Evolutionary conservation across 2,888 invertebrate genomes (phyloP).

Genomic region (Eubasilissa splendida): DNA sequence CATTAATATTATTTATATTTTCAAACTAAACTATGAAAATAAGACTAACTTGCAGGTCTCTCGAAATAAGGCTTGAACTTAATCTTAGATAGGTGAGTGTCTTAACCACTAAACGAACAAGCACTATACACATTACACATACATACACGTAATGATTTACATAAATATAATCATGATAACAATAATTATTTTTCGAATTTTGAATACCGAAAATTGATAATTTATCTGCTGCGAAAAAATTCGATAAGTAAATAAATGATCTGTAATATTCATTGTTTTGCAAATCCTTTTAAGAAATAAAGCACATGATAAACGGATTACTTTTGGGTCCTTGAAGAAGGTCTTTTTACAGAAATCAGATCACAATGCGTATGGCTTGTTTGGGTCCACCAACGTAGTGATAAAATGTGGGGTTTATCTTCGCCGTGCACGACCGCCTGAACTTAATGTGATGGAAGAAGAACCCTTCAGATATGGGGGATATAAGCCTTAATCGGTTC

Average conservation of each 20-base stretch:
- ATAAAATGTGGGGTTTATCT: constrained; percentile 22
- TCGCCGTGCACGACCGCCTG: constrained; percentile 12
- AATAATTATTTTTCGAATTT: neutral
- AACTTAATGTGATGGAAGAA: constrained; percentile 16
- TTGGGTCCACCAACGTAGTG: constrained; percentile 6
- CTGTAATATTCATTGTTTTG: too few relatives aligned
- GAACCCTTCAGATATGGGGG: constrained; percentile 6
- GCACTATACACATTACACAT: too few relatives aligned
- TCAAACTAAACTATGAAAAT: too few relatives aligned
- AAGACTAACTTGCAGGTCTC: too few relatives aligned
- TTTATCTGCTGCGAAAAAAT: too few relatives aligned
- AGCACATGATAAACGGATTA: constrained; percentile 9
- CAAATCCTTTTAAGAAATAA: constrained; percentile 2
- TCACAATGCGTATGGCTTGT: constrained; percentile 7
- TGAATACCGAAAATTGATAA: too few relatives aligned
- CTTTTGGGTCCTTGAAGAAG: constrained; percentile 12
- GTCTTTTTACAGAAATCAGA: constrained; percentile 2
- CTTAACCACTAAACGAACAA: too few relatives aligned
- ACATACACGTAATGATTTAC: too few relatives aligned
- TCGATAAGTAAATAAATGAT: too few relatives aligned
- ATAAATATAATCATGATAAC: neutral
- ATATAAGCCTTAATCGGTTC: constrained; percentile 21
- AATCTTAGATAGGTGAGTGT: too few relatives aligned
- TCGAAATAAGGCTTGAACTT: too few relatives aligned
- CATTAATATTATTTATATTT: too few relatives aligned